A percentile compares a stretch with the other conserved stretches of the same genome.
Conservation (phyloP, 2,113 vertebrate species). For the Heteronetta atricapilla region DNA sequence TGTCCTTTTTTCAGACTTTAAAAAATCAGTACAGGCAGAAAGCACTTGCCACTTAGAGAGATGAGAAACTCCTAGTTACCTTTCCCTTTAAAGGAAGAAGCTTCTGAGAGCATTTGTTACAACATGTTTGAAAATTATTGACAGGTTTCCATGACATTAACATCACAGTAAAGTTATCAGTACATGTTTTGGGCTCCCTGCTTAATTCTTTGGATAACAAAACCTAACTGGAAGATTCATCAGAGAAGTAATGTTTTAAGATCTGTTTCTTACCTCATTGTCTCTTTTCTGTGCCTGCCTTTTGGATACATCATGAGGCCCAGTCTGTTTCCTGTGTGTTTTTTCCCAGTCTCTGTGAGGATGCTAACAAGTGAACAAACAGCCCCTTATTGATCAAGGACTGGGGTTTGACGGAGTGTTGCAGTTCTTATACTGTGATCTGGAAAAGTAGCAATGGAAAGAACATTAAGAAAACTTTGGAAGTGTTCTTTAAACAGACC, state of each 20-base stretch:
- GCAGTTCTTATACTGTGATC: not conserved
- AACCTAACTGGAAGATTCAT: not conserved
- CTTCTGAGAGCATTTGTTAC: not conserved
- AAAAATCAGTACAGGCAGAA: not conserved
- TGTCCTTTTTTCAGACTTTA: conserved; percentile 40
- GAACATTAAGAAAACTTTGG: not conserved
- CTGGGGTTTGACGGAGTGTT: not conserved
- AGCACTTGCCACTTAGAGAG: not conserved
- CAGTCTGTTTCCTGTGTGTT: not conserved
- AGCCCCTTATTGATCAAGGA: not conserved
- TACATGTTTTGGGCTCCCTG: not conserved
- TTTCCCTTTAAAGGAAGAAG: not conserved
- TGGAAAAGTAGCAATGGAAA: not conserved
- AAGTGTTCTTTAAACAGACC: not conserved
- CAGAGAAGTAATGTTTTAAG: not conserved
- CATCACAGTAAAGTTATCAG: not conserved
- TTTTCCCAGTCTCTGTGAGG: not conserved
- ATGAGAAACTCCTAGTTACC: not conserved
- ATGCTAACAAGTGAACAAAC: not conserved
- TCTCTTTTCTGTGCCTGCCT: not conserved
- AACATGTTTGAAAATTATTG: not conserved
- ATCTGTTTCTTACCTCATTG: not conserved
- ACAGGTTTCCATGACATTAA: not conserved
- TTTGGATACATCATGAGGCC: not conserved
- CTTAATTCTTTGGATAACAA: not conserved